Percentiles rank a stretch among this genome's conserved stretches.
These are phyloP conservation scores for Cathartes aura DNA, from an alignment of 2,113 vertebrate species.

Conservation along the genomic window DNA sequence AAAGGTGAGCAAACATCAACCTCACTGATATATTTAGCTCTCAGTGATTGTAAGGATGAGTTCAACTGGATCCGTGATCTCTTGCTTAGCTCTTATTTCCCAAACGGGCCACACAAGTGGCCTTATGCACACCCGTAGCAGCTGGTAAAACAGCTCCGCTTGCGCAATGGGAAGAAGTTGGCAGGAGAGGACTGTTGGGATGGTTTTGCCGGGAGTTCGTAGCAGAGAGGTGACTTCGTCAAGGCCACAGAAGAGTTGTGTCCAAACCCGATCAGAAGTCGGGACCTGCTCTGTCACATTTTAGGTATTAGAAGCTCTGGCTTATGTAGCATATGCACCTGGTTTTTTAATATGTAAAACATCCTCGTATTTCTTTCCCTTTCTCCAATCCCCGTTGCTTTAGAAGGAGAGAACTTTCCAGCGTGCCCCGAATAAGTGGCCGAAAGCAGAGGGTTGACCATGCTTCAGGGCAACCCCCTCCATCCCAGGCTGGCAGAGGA, in stretches of 20 bases:
- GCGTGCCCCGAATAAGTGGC: accelerated
- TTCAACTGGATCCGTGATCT: background rate
- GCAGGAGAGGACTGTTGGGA: background rate
- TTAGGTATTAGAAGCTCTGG: background rate
- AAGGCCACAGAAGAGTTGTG: background rate
- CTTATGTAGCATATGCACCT: background rate
- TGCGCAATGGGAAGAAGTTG: constrained; percentile 11
- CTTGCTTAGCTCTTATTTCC: background rate
- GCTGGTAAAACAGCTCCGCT: constrained; percentile 10
- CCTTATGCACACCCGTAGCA: background rate
- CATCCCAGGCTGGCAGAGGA: background rate
- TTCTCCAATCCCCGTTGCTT: background rate
- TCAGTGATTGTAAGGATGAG: background rate
- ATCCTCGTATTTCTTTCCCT: background rate
- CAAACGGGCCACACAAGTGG: constrained; percentile 42
- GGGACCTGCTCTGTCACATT: background rate
- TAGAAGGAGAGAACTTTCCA: background rate
- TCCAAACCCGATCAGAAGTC: background rate
- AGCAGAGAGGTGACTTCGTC: background rate
- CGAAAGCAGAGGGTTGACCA: background rate
- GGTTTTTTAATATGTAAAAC: background rate
- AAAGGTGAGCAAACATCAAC: background rate
- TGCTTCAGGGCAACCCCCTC: background rate
- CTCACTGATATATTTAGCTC: background rate
- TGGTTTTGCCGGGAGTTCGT: background rate